A percentile compares a stretch with the other conserved stretches of the same genome.
Evolutionary conservation across 1,140 invertebrate species (phyloP).

Genomic region (Drosophila grimshawi): DNA sequence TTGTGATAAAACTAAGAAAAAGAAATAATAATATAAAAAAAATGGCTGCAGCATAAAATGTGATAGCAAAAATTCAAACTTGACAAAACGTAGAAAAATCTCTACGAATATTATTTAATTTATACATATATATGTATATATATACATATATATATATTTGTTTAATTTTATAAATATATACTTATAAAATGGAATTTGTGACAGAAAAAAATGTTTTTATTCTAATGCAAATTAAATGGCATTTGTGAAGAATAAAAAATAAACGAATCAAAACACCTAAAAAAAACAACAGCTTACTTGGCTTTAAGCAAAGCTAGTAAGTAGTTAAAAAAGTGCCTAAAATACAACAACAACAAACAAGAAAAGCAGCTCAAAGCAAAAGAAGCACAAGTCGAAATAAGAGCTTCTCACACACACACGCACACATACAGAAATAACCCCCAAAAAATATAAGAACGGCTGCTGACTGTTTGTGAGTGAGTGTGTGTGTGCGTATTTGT

Average conservation of each 20-base stretch:
- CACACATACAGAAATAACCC: slow-evolving; percentile 25
- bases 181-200: slow-evolving; percentile 63
- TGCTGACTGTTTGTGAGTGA: slow-evolving; percentile 38
- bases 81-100: slow-evolving; percentile 31
- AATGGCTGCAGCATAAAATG: slow-evolving; percentile 17
- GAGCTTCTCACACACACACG: slow-evolving; percentile 25
- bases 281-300: slow-evolving; percentile 55
- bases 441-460: background rate
- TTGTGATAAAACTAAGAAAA: slow-evolving; percentile 55
- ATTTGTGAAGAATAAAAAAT: slow-evolving; percentile 56
- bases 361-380: background rate
- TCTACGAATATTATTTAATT: slow-evolving; percentile 13
- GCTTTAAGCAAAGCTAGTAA: slow-evolving; percentile 38
- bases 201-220: slow-evolving; percentile 48
- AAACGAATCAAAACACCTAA: slow-evolving; percentile 25
- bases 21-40: slow-evolving; percentile 10
- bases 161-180: slow-evolving; percentile 26
- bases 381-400: slow-evolving; percentile 9
- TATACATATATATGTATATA: too few species aligned
- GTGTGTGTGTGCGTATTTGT: slow-evolving; percentile 21
- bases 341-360: slow-evolving; percentile 28
- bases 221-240: slow-evolving; percentile 76
- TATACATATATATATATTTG: too few species aligned
- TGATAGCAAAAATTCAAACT: slow-evolving; percentile 43
- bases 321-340: slow-evolving; percentile 55